Percentiles rank a stretch among this genome's conserved stretches.
These are phyloP conservation scores for Yponomeuta malinellus DNA, from an alignment of 2,888 invertebrate species.

Conservation along the genomic window DNA sequence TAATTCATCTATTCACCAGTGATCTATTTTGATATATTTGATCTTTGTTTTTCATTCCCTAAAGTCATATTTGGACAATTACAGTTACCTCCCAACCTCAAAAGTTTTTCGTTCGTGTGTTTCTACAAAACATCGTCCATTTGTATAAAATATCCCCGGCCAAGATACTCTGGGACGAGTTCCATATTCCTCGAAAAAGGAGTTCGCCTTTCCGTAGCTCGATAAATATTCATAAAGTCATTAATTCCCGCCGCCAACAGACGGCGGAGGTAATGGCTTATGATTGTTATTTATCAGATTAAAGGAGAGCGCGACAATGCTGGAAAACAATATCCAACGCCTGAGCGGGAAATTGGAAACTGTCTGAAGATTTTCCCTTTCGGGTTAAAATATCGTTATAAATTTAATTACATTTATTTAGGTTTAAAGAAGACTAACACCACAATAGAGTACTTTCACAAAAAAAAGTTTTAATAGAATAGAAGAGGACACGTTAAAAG, in stretches of 20 bases:
- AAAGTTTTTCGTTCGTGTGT: too few species aligned
- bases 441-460: too few species aligned
- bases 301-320: background rate
- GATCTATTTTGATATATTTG: too few species aligned
- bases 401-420: too few species aligned
- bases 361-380: background rate
- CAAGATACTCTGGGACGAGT: background rate
- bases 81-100: too few species aligned
- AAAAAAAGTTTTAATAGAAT: too few species aligned
- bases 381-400: background rate
- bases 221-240: background rate
- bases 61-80: too few species aligned
- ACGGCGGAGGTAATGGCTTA: background rate
- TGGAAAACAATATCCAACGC: background rate
- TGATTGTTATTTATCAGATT: conserved; percentile 1
- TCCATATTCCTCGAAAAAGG: background rate
- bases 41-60: too few species aligned
- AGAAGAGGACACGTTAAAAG: too few species aligned
- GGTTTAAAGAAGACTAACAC: too few species aligned
- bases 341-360: background rate
- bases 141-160: background rate
- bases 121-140: too few species aligned
- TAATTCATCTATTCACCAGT: too few species aligned
- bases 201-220: background rate
- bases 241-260: background rate